Percentiles rank a stretch among this genome's conserved stretches.
Evolutionary conservation across 1,140 invertebrate genomes (phyloP).

Genomic region (Choristoneura fumiferana): DNA sequence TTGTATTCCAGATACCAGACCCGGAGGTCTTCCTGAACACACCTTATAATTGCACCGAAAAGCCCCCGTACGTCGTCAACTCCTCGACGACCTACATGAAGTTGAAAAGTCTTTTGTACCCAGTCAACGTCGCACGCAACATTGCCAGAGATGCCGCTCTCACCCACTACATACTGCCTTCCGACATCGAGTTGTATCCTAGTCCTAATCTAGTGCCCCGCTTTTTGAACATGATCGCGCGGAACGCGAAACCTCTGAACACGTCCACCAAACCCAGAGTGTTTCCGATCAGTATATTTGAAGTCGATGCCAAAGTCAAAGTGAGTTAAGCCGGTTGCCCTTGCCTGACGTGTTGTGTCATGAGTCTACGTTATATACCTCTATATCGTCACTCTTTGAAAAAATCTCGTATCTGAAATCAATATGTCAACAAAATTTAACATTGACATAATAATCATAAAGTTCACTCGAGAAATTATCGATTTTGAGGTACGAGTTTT

Average conservation of each 20-base stretch:
- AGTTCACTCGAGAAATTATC: too few relatives aligned
- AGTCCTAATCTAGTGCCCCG: conserved; percentile 86
- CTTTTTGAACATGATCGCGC: conserved; percentile 90
- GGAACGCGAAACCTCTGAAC: conserved; percentile 82
- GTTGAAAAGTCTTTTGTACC: conserved; percentile 89
- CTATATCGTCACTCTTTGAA: too few relatives aligned
- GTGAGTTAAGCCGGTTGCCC: conserved; percentile 40
- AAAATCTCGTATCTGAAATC: too few relatives aligned
- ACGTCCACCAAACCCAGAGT: conserved; percentile 85
- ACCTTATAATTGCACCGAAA: conserved; percentile 84
- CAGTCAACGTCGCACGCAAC: conserved; percentile 93
- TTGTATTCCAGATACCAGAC: conserved; percentile 81
- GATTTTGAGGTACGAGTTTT: too few relatives aligned
- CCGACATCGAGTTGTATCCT: conserved; percentile 93
- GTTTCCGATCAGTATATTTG: conserved; percentile 90
- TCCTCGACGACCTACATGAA: conserved; percentile 85
- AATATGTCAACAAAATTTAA: too few relatives aligned
- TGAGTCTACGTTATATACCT: too few relatives aligned
- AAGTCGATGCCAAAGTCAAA: conserved; percentile 85
- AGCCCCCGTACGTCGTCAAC: conserved; percentile 84
- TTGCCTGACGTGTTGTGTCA: too few relatives aligned
- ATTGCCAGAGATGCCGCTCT: conserved; percentile 89
- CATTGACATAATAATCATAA: too few relatives aligned
- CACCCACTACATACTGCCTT: conserved; percentile 91
- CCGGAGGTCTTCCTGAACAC: conserved; percentile 80